Evolutionary conservation across 2,797 vertebrate species (phyloP).

Genomic region (Sebastes elongatus): DNA sequence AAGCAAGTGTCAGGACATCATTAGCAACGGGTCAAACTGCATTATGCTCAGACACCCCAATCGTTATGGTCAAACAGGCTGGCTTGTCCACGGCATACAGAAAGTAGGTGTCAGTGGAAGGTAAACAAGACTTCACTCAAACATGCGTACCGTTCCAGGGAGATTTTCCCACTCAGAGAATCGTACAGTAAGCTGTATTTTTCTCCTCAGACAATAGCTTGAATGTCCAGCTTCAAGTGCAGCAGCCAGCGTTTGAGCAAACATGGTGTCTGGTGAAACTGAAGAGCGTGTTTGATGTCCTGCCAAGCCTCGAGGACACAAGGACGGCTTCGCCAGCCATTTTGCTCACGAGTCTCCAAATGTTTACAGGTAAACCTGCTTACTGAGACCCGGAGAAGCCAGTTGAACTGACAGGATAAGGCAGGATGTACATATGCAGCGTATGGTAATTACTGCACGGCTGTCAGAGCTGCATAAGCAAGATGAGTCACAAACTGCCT

Average conservation of each 20-base stretch:
- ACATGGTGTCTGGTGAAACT: not conserved
- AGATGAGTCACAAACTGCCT: not conserved
- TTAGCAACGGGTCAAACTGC: slow-evolving; percentile 79
- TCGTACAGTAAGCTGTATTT: not conserved
- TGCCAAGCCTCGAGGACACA: slow-evolving; percentile 17
- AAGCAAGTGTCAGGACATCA: slow-evolving; percentile 75
- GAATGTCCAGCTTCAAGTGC: not conserved
- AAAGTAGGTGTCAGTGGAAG: slow-evolving; percentile 39
- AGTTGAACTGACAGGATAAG: not conserved
- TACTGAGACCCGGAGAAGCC: slow-evolving; percentile 1
- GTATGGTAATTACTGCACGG: slow-evolving; percentile 33
- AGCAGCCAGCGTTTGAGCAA: not conserved
- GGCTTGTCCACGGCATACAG: slow-evolving; percentile 4
- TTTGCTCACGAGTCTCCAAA: not conserved
- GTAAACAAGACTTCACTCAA: slow-evolving; percentile 58
- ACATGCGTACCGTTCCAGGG: slow-evolving; percentile 3
- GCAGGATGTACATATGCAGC: slow-evolving; percentile 6
- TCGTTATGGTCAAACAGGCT: slow-evolving; percentile 48
- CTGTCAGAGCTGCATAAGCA: slow-evolving; percentile 27
- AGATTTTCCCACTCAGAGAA: not conserved
- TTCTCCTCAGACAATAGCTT: slow-evolving; percentile 1
- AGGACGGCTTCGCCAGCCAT: not conserved
- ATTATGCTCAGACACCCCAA: slow-evolving; percentile 70
- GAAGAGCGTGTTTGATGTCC: slow-evolving; percentile 17
- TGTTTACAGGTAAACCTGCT: slow-evolving; percentile 35